phyloP scores from a whole-genome alignment of 1,140 invertebrate genomes.

The Pseudomyrmex gracilis region DNA sequence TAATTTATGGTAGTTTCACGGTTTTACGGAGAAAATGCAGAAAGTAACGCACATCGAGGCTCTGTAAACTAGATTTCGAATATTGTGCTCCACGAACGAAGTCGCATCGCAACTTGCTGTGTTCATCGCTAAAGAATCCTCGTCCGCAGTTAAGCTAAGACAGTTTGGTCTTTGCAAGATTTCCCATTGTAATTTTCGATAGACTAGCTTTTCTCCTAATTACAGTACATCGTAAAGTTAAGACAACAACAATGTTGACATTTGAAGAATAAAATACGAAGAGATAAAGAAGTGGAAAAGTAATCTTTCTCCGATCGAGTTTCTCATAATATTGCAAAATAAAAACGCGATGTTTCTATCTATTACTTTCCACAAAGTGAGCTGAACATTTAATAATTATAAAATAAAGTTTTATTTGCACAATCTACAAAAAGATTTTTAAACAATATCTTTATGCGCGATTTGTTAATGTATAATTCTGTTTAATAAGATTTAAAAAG shows the following conservation, averaged over 20 bases:
- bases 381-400: background rate
- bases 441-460: too few relatives aligned
- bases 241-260: constrained; percentile 56
- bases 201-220: constrained; percentile 77
- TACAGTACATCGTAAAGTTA: constrained; percentile 71
- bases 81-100: constrained; percentile 6
- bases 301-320: background rate
- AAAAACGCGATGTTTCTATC: background rate
- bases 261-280: constrained; percentile 35
- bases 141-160: constrained; percentile 6
- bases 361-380: background rate
- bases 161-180: constrained; percentile 72
- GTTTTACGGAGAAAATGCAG: background rate
- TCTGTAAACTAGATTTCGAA: constrained; percentile 32
- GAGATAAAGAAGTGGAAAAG: constrained; percentile 13
- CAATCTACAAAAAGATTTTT: too few relatives aligned
- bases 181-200: constrained; percentile 79
- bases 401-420: background rate
- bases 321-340: background rate
- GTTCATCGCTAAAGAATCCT: constrained; percentile 27
- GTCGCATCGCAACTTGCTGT: constrained; percentile 31
- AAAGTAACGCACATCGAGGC: background rate
- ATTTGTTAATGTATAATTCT: too few relatives aligned
- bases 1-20: constrained; percentile 19
- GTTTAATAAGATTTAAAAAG: too few relatives aligned